Conservation (phyloP, 2,113 vertebrate genomes). For the Tachuris rubrigastra region DNA sequence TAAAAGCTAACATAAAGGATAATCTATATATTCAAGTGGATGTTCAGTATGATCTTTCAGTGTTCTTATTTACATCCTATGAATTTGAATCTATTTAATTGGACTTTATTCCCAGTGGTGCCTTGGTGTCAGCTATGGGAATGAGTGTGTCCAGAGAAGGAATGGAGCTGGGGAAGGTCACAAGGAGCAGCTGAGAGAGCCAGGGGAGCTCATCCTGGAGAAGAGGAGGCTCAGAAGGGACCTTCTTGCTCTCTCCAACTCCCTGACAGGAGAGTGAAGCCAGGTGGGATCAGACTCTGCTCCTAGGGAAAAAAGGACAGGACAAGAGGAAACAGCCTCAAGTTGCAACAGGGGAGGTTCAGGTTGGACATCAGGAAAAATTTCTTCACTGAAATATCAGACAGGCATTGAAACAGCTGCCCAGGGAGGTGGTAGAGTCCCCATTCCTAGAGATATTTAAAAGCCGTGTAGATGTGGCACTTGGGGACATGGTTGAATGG, state of each 20-base stretch:
- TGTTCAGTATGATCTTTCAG: neutral
- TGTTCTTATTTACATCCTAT: neutral
- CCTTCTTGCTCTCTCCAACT: neutral
- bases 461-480: neutral
- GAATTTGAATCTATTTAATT: neutral
- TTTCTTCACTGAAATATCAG: neutral
- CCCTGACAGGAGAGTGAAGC: neutral
- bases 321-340: neutral
- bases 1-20: neutral
- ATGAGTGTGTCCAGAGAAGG: neutral
- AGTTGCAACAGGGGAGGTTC: accelerated
- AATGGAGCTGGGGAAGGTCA: neutral
- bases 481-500: neutral
- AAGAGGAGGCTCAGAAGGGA: neutral
- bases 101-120: neutral
- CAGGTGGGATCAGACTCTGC: neutral
- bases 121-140: neutral
- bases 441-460: neutral
- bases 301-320: neutral
- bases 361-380: neutral
- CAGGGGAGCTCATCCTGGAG: neutral
- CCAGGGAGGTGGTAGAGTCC: neutral
- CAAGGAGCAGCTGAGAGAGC: neutral
- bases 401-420: neutral
- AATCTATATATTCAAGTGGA: neutral